phyloP scores from a whole-genome alignment of 2,888 invertebrate genomes.

The Ochropleura leucogaster region DNA sequence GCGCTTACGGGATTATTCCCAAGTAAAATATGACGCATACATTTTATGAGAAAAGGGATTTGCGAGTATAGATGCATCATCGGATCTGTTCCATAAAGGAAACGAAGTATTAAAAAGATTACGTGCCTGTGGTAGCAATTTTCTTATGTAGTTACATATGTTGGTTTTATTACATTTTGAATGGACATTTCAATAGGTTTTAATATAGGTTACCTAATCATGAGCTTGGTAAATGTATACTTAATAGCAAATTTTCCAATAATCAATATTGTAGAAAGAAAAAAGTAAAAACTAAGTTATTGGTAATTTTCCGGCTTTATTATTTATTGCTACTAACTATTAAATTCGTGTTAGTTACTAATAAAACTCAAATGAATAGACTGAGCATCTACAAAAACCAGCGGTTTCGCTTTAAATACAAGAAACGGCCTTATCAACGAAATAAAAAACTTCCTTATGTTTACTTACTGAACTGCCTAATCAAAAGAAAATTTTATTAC shows the following conservation, averaged over 20 bases:
- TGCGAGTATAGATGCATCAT: neutral
- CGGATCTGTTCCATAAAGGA: neutral
- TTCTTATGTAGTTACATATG: neutral
- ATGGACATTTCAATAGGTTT: too few relatives aligned
- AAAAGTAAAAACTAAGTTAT: neutral
- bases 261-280: neutral
- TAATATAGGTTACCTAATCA: neutral
- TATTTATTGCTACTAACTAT: neutral
- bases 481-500: constrained; percentile 51
- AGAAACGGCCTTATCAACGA: constrained; percentile 29
- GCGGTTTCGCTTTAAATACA: neutral
- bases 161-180: too few relatives aligned
- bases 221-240: too few relatives aligned
- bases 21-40: constrained; percentile 11
- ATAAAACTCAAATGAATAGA: neutral
- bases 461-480: constrained; percentile 35
- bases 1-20: constrained; percentile 44
- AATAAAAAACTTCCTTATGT: constrained; percentile 40
- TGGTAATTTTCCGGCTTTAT: neutral
- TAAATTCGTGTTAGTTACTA: neutral
- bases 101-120: constrained; percentile 29
- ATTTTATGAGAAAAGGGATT: constrained; percentile 19
- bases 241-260: neutral
- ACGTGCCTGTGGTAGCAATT: neutral
- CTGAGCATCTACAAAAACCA: neutral